Conservation (phyloP, 2,113 vertebrate species). For the Kryptolebias marmoratus region DNA sequence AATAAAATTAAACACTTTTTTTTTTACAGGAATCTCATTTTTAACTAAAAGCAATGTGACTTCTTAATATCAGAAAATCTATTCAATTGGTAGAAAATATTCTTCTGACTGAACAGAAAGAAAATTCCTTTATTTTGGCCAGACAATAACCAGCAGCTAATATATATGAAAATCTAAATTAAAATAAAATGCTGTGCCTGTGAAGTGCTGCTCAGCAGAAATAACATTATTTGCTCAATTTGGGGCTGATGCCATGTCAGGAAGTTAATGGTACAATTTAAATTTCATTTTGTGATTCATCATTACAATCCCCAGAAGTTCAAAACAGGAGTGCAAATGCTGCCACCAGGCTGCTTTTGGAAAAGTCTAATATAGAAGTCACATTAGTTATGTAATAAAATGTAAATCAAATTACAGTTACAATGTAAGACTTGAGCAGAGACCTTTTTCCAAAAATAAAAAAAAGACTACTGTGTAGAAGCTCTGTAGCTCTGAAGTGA, state of each 20-base stretch:
- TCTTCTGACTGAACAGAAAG: background rate
- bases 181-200: conserved; percentile 9
- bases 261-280: conserved; percentile 29
- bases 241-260: conserved; percentile 16
- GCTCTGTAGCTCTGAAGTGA: conserved; percentile 15
- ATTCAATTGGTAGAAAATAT: background rate
- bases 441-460: conserved; percentile 9
- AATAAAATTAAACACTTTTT: too few relatives aligned
- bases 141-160: background rate
- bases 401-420: background rate
- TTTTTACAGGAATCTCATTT: too few relatives aligned
- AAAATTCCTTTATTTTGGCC: background rate
- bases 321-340: conserved; percentile 16
- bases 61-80: too few relatives aligned
- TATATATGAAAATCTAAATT: conserved; percentile 9
- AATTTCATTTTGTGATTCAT: conserved; percentile 32
- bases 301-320: conserved; percentile 8
- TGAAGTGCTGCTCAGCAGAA: conserved; percentile 29
- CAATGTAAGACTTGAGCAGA: conserved; percentile 1
- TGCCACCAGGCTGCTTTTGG: background rate
- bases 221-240: conserved; percentile 32
- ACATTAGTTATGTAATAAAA: background rate
- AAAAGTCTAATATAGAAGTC: conserved; percentile 4
- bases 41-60: too few relatives aligned
- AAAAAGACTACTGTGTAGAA: background rate